Percentiles rank a stretch among this genome's conserved stretches.
These are phyloP conservation scores for Herpetotheres cachinnans DNA, from an alignment of 2,113 vertebrate species.

Conservation along the genomic window DNA sequence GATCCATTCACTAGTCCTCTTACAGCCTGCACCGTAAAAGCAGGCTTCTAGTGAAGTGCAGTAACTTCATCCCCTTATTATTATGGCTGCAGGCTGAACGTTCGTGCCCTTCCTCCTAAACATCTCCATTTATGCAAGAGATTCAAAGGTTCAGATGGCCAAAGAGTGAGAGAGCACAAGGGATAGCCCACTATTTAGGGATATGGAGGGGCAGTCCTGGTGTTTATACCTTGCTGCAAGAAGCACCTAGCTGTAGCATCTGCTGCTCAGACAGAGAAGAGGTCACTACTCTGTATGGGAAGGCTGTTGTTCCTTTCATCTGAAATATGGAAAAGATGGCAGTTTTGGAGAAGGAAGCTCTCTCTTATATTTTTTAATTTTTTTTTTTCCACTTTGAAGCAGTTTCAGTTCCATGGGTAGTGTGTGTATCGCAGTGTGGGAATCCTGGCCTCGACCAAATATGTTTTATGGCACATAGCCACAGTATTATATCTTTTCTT, in stretches of 20 bases:
- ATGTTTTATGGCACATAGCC: neutral
- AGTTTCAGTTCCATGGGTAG: neutral
- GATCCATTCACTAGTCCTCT: neutral
- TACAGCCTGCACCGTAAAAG: neutral
- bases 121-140: neutral
- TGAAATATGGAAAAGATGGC: neutral
- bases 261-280: neutral
- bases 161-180: neutral
- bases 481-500: neutral
- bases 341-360: neutral
- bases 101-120: neutral
- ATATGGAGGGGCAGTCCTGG: neutral
- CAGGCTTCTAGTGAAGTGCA: neutral
- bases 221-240: neutral
- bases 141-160: neutral
- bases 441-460: neutral
- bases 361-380: neutral
- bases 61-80: neutral
- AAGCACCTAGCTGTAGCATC: neutral
- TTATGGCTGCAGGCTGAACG: accelerated
- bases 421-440: neutral
- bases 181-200: neutral
- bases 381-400: neutral
- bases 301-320: neutral
- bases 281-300: neutral